Evolutionary conservation across 2,113 vertebrate genomes (phyloP), one percentile per base, ranked within the genome.

Genomic region (Nannospalax galili): DNA sequence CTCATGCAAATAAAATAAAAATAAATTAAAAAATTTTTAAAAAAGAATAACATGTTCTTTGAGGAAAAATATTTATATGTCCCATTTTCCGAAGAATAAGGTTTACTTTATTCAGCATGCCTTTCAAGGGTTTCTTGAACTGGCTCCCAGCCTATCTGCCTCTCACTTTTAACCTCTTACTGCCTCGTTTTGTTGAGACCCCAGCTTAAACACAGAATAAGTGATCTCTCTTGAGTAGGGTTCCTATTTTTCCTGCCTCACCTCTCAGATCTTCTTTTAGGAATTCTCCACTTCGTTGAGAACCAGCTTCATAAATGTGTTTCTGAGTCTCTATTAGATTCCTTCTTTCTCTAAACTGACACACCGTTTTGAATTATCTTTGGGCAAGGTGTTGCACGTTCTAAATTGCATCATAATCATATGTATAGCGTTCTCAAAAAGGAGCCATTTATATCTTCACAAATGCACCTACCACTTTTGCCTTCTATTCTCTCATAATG

Each of bases 61-160:
- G 72, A 35, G 74, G 69, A 69, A 78, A 85, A 62, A 20, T 84
- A n/a, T 77, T 94, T 84, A 94, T 42, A 67, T 32, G 92, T 92
- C 6, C 40, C 37, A 20, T 89, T 89, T 93, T 78, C 24, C 22
- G 32, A 0, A 40, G 56, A 84, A 88, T 60, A 30, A 84, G 15
- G 69, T 73, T 93, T 81, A 30, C 19, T 58, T 58, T 58, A 64
- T 30, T 87, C 26, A 56, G 30, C 28, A 37, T 81, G 48, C 26
- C 9, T 62, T 48, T 69, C 16, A 85, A 89, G 32, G 6, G 6
- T 69, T 92, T 88, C 65, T 88, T 64, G 67, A 40, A 74, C 32
- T 48, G 72, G 30, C 45, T 28, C 9, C n/a, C 48, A 37, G 40
- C 0, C 60, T 24, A 15, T 28, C 14, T 35, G 17, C 60, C 24